Percentiles rank a stretch among this genome's conserved stretches.
These are phyloP conservation scores for Clarias fuscus DNA, from an alignment of 2,797 vertebrate genomes.

Conservation along the genomic window DNA sequence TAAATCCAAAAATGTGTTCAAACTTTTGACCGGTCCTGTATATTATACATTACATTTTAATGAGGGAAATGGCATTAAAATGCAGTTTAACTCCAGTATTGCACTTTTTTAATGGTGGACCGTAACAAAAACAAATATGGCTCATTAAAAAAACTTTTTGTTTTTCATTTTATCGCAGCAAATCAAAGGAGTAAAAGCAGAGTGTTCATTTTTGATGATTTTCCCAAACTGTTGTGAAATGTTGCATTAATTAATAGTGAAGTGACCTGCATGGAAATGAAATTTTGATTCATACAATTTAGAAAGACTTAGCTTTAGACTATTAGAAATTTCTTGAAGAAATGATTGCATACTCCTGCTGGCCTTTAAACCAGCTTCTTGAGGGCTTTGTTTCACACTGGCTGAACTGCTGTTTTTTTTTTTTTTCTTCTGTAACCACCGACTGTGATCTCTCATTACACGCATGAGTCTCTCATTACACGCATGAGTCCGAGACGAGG, in stretches of 20 bases:
- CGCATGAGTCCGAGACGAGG: not conserved
- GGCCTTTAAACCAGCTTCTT: not conserved
- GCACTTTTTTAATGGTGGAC: not conserved
- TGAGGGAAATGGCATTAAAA: not conserved
- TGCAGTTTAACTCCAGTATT: not conserved
- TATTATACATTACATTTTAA: no score
- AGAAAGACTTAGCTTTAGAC: no score
- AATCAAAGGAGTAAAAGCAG: not conserved
- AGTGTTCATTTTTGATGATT: not conserved
- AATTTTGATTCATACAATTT: no score
- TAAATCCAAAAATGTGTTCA: no score
- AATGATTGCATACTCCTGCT: not conserved
- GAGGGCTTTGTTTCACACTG: not conserved
- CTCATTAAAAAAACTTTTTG: no score
- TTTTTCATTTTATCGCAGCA: not conserved
- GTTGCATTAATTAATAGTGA: not conserved
- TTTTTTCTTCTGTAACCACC: not conserved
- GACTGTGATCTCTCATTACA: conserved; percentile 53
- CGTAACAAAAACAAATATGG: not conserved
- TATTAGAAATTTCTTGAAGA: not conserved
- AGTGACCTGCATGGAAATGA: not conserved
- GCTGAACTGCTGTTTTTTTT: not conserved
- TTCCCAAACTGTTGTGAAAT: not conserved
- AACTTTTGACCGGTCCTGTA: no score
- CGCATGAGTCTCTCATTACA: conserved; percentile 44